Percentiles rank a stretch among this genome's conserved stretches.
phyloP scores from a whole-genome alignment of 1,140 invertebrate genomes.

The Ips nitidus region DNA sequence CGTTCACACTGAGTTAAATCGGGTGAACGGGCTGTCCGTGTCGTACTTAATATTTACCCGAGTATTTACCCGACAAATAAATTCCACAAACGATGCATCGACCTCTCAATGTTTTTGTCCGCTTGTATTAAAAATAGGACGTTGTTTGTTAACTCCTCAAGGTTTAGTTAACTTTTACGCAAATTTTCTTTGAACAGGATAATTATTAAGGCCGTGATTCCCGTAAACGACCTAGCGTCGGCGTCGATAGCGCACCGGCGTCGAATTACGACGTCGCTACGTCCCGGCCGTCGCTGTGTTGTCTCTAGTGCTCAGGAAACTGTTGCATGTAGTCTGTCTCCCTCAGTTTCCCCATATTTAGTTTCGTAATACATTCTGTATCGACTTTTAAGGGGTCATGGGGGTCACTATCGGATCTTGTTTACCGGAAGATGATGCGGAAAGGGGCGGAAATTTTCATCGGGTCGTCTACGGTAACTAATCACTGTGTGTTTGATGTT shows the following conservation, averaged over 20 bases:
- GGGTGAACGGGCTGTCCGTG: too few relatives aligned
- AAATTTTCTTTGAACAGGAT: too few relatives aligned
- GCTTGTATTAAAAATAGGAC: too few relatives aligned
- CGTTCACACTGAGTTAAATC: too few relatives aligned
- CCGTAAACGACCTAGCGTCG: constrained; percentile 7
- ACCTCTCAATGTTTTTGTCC: too few relatives aligned
- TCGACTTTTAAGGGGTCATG: constrained; percentile 52
- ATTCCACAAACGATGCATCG: too few relatives aligned
- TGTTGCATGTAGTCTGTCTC: constrained; percentile 11
- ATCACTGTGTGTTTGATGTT: not conserved
- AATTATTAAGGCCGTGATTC: not conserved
- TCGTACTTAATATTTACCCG: too few relatives aligned
- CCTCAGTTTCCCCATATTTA: not conserved
- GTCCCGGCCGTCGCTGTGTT: constrained; percentile 11
- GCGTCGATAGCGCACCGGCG: constrained; percentile 18
- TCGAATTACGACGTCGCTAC: constrained; percentile 11
- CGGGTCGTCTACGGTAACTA: constrained; percentile 57
- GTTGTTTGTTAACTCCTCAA: too few relatives aligned
- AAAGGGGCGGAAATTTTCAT: constrained; percentile 51
- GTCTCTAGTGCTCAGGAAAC: not conserved
- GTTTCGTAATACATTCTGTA: not conserved
- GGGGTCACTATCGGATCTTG: constrained; percentile 76
- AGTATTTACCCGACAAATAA: too few relatives aligned
- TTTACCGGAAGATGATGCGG: constrained; percentile 66
- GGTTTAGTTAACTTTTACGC: too few relatives aligned